phyloP scores from a whole-genome alignment of 2,888 invertebrate species.

The Melinaea menophilus region DNA sequence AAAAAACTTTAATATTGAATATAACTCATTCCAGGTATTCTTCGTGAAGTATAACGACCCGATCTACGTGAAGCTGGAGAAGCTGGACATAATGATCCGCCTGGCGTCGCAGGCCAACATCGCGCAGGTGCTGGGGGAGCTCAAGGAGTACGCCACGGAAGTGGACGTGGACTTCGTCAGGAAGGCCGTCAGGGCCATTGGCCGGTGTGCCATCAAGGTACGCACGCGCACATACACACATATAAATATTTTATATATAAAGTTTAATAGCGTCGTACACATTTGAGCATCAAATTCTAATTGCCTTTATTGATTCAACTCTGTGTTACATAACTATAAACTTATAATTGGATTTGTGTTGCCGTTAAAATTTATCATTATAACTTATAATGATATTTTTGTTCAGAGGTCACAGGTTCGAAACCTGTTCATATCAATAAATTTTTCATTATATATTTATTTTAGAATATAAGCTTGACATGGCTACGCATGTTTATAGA shows the following conservation, averaged over 20 bases:
- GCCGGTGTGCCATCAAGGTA: conserved; percentile 98
- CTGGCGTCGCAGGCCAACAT: conserved; percentile 98
- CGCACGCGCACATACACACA: neutral
- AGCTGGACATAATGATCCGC: conserved; percentile 99
- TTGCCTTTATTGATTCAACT: no score
- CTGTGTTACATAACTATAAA: no score
- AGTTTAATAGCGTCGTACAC: neutral
- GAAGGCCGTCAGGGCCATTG: conserved; percentile 98
- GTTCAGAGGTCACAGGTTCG: no score
- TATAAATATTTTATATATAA: neutral
- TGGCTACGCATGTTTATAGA: no score
- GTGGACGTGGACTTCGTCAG: conserved; percentile 99
- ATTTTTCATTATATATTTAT: no score
- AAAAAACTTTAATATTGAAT: no score
- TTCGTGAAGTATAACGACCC: conserved; percentile 99
- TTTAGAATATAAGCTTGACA: no score
- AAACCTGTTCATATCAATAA: no score
- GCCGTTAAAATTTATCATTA: no score
- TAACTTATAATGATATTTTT: no score
- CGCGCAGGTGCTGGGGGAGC: conserved; percentile 97
- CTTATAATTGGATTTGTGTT: no score
- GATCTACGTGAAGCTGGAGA: conserved; percentile 99
- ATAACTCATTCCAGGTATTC: conserved; percentile 80
- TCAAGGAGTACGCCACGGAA: conserved; percentile 99
- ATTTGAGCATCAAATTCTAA: no score